Evolutionary conservation across 2,113 vertebrate species (phyloP).

Genomic region (Bufo bufo): DNA sequence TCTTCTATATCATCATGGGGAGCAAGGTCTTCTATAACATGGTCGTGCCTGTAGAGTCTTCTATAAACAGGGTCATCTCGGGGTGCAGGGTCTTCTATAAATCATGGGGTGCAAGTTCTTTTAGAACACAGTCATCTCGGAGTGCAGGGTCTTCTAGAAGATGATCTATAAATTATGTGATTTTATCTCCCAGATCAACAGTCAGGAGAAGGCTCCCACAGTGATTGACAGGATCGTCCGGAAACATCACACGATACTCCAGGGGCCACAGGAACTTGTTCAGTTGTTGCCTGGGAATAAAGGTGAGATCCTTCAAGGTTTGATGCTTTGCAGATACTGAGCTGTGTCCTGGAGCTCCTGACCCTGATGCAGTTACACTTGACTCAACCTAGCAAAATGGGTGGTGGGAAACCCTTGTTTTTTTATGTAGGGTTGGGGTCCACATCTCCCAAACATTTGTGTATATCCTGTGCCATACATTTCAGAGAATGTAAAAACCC

Average conservation of each 20-base stretch:
- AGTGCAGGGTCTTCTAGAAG: background rate
- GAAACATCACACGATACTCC: slow-evolving; percentile 29
- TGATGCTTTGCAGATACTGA: background rate
- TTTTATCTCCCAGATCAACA: slow-evolving; percentile 77
- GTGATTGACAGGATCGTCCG: slow-evolving; percentile 70
- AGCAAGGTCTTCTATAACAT: background rate
- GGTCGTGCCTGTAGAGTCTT: background rate
- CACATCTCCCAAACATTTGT: too few species aligned
- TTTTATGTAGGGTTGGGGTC: too few species aligned
- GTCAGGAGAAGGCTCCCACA: slow-evolving; percentile 87
- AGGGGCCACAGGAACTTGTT: slow-evolving; percentile 75
- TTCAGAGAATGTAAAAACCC: too few species aligned
- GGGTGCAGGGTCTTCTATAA: background rate
- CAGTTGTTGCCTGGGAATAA: slow-evolving; percentile 85
- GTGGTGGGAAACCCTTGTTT: too few species aligned
- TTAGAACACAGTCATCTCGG: background rate
- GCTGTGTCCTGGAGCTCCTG: background rate
- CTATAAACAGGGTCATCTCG: background rate
- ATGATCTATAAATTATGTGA: background rate
- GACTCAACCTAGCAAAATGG: too few species aligned
- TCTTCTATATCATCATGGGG: background rate
- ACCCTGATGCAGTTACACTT: background rate
- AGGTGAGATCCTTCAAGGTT: slow-evolving; percentile 70
- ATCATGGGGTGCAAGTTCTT: background rate
- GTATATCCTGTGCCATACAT: too few species aligned